These are phyloP conservation scores for Coregonus ussuriensis DNA, from an alignment of 2,797 vertebrate genomes.

Conservation along the genomic window DNA sequence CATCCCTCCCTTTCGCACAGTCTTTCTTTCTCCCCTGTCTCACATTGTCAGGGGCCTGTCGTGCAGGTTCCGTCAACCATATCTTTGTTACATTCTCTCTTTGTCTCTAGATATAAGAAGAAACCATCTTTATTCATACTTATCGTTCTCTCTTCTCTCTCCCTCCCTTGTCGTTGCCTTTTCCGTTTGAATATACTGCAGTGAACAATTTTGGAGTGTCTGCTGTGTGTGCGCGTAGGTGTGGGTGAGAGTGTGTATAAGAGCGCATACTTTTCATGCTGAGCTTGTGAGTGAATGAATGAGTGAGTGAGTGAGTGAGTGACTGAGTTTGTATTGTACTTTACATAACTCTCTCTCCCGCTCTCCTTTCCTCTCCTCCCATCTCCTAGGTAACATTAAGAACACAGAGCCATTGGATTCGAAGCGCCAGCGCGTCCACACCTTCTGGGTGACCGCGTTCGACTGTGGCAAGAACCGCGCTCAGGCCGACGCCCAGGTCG, in stretches of 20 bases:
- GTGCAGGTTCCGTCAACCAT: conserved; percentile 39
- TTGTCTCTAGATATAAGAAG: conserved; percentile 47
- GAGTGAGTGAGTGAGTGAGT: no score
- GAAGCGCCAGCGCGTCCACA: conserved; percentile 87
- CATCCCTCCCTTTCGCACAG: conserved; percentile 33
- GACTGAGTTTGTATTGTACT: not conserved
- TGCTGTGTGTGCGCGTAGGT: not conserved
- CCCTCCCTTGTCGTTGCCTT: not conserved
- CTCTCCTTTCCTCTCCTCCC: conserved; percentile 2
- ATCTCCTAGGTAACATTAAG: conserved; percentile 91
- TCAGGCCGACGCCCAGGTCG: conserved; percentile 92
- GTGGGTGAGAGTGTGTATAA: not conserved
- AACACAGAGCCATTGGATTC: conserved; percentile 96
- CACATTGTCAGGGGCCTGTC: conserved; percentile 53
- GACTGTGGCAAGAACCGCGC: conserved; percentile 98
- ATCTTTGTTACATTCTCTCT: conserved; percentile 29
- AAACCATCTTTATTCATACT: conserved; percentile 40
- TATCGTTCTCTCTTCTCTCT: conserved; percentile 27
- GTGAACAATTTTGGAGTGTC: not conserved
- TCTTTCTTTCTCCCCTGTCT: conserved; percentile 43
- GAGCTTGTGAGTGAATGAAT: not conserved
- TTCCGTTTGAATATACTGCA: not conserved
- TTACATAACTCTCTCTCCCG: not conserved
- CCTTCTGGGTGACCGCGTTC: conserved; percentile 96
- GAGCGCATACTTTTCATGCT: not conserved